A percentile compares a stretch with the other conserved stretches of the same genome.
phyloP scores from a whole-genome alignment of 2,797 vertebrate species.

The Aeoliscus strigatus region DNA sequence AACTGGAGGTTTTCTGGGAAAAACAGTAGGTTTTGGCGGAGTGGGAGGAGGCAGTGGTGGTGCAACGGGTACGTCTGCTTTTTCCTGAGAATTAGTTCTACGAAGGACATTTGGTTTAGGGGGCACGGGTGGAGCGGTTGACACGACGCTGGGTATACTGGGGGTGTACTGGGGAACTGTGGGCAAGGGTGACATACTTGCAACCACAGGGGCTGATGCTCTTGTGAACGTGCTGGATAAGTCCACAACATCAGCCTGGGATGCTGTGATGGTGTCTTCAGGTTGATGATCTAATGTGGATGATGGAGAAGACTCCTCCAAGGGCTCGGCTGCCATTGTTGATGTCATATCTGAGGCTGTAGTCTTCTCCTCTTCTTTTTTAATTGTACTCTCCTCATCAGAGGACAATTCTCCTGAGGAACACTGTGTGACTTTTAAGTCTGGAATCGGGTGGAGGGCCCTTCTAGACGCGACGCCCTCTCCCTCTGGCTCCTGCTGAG shows the following conservation, averaged over 20 bases:
- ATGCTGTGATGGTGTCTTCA: conserved; percentile 17
- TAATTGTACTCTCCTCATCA: conserved; percentile 84
- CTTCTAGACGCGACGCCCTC: conserved; percentile 70
- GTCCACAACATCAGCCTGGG: conserved; percentile 61
- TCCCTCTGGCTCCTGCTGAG: conserved; percentile 68
- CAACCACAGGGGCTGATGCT: conserved; percentile 49
- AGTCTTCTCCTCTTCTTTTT: conserved; percentile 66
- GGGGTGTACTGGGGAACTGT: conserved; percentile 78
- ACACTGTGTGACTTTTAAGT: conserved; percentile 96
- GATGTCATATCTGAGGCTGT: conserved; percentile 30
- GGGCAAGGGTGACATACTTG: conserved; percentile 68
- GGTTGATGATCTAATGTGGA: conserved; percentile 32
- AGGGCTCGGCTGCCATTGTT: conserved; percentile 35
- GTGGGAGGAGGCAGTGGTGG: conserved; percentile 85
- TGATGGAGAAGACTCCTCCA: conserved; percentile 24
- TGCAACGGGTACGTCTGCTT: conserved; percentile 74
- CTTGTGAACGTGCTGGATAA: conserved; percentile 54
- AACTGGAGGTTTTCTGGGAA: conserved; percentile 82
- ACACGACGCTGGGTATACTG: conserved; percentile 70
- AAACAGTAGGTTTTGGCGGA: conserved; percentile 85
- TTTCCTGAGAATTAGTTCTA: conserved; percentile 83
- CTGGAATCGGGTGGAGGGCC: conserved; percentile 87
- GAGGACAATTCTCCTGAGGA: conserved; percentile 91
- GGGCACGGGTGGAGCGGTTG: conserved; percentile 78
- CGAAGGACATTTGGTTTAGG: conserved; percentile 82